Percentiles rank a stretch among this genome's conserved stretches.
These are phyloP conservation scores for Sebastolobus alascanus DNA, from an alignment of 2,797 vertebrate genomes.

Conservation along the genomic window DNA sequence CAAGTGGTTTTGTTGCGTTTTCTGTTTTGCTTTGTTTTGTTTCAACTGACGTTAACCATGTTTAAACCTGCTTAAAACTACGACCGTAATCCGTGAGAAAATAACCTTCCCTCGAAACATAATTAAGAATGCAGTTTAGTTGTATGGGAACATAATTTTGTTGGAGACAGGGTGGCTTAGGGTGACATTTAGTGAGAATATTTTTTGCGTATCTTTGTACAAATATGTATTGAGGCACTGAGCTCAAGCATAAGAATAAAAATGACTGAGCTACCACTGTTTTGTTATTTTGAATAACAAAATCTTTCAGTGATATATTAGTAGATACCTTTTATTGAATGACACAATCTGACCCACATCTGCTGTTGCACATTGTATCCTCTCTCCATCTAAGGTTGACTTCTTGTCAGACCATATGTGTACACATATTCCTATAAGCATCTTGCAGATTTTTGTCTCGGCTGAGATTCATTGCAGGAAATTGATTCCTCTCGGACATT, in stretches of 20 bases:
- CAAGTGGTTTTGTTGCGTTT: too few relatives aligned
- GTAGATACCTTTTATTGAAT: conserved; percentile 25
- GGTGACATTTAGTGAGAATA: neutral
- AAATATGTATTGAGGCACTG: neutral
- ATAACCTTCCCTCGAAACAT: too few relatives aligned
- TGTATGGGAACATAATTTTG: too few relatives aligned
- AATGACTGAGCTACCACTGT: neutral
- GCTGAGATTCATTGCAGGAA: conserved; percentile 62
- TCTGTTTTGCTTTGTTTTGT: too few relatives aligned
- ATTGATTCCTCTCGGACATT: conserved; percentile 60
- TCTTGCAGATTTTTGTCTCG: conserved; percentile 37
- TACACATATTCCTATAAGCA: conserved; percentile 39
- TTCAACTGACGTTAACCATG: too few relatives aligned
- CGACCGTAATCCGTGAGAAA: too few relatives aligned
- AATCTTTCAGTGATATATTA: neutral
- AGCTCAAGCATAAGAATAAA: neutral
- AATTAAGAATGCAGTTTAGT: too few relatives aligned
- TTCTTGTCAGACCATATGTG: conserved; percentile 17
- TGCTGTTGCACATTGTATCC: conserved; percentile 35
- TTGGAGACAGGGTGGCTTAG: too few relatives aligned
- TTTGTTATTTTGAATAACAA: conserved; percentile 9
- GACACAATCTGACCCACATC: conserved; percentile 47
- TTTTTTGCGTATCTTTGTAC: neutral
- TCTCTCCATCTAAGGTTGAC: conserved; percentile 2
- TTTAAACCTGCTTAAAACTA: too few relatives aligned